Percentiles rank a stretch among this genome's conserved stretches.
Conservation (phyloP, 2,797 vertebrate species). For the Graptemys geographica region DNA sequence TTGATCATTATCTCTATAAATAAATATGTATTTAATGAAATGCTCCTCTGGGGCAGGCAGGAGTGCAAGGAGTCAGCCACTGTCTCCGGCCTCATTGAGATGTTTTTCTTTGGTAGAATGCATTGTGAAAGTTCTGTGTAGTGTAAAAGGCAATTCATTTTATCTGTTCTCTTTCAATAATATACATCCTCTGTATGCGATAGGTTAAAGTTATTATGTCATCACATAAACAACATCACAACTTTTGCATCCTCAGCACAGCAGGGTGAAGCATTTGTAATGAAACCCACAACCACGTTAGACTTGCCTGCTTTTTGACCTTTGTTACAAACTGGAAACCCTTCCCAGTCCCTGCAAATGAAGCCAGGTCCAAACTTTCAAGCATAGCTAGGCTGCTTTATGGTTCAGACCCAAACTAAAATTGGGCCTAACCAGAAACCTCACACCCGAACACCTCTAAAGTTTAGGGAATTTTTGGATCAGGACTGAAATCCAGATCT, state of each 20-base stretch:
- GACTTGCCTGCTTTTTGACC: neutral
- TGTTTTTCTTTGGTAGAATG: neutral
- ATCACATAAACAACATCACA: neutral
- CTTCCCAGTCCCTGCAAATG: fast-evolving
- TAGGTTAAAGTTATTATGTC: neutral
- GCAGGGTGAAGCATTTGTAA: neutral
- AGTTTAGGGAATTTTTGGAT: neutral
- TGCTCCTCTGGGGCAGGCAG: neutral
- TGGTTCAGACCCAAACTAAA: neutral
- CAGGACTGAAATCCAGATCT: neutral
- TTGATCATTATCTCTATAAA: slow-evolving; percentile 52
- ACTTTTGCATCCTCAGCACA: neutral
- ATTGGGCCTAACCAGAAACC: neutral
- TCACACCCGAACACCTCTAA: neutral
- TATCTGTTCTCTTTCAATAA: neutral
- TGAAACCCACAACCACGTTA: neutral
- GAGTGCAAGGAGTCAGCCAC: neutral
- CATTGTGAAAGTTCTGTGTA: neutral
- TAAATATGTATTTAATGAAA: slow-evolving; percentile 59
- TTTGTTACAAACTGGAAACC: neutral
- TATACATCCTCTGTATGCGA: neutral
- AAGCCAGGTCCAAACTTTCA: neutral
- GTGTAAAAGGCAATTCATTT: neutral
- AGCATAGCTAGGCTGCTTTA: neutral
- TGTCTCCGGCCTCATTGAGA: neutral